Evolutionary conservation across 30 jellyfish, hydroid and myxozoan species (phyloP).

Genomic region (Hydractinia echinata): DNA sequence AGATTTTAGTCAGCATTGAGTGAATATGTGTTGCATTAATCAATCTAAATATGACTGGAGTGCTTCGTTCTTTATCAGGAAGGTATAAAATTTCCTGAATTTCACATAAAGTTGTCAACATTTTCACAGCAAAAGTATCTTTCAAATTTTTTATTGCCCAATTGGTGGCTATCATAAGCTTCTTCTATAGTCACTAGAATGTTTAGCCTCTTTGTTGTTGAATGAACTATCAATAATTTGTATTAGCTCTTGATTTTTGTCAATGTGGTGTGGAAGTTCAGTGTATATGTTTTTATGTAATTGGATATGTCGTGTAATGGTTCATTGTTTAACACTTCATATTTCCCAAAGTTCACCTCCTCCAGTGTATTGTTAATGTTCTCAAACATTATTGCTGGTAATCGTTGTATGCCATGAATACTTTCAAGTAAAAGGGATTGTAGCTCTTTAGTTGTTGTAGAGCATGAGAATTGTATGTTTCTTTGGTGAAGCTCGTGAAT

Average conservation of each 20-base stretch:
- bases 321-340: slow-evolving; percentile 10
- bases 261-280: slow-evolving; percentile 4
- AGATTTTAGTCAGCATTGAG: not conserved
- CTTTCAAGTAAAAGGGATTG: not conserved
- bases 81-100: slow-evolving; percentile 10
- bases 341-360: not conserved
- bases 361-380: not conserved
- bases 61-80: not conserved
- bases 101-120: not conserved
- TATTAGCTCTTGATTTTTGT: not conserved
- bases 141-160: not conserved
- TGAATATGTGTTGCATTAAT: slow-evolving; percentile 2
- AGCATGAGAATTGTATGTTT: not conserved
- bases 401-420: slow-evolving; percentile 2
- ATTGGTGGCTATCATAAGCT: not conserved
- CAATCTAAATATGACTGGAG: not conserved
- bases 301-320: slow-evolving; percentile 24
- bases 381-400: slow-evolving; percentile 10
- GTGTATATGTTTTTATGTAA: not conserved
- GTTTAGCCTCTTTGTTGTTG: not conserved
- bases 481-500: slow-evolving; percentile 4
- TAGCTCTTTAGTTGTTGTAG: not conserved
- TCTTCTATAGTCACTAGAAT: not conserved
- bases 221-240: slow-evolving; percentile 3
- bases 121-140: not conserved